A percentile compares a stretch with the other conserved stretches of the same genome.
phyloP scores from a whole-genome alignment of 2,113 vertebrate genomes.

The Pterocles orientalis region DNA sequence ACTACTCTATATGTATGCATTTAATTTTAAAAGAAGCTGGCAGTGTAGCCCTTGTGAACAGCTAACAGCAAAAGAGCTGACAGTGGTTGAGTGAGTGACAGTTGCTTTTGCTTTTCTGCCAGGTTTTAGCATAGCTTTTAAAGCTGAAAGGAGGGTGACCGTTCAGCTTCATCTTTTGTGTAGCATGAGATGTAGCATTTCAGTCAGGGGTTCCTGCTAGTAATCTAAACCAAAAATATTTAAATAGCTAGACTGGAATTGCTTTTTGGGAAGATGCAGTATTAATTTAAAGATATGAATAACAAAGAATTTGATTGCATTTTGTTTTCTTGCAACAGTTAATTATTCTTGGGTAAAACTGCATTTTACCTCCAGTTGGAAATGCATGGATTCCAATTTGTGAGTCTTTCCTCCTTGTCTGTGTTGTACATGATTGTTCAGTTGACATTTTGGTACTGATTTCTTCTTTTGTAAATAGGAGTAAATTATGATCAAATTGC shows the following conservation, averaged over 20 bases:
- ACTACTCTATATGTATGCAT: not conserved
- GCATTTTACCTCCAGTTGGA: not conserved
- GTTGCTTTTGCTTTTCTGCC: not conserved
- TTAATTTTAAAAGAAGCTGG: not conserved
- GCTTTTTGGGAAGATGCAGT: not conserved
- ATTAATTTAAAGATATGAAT: not conserved
- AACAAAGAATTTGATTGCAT: not conserved
- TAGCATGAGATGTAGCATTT: not conserved
- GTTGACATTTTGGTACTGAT: not conserved
- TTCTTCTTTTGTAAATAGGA: not conserved
- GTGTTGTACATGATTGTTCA: not conserved
- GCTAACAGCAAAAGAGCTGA: not conserved
- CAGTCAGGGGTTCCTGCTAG: not conserved
- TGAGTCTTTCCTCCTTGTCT: not conserved
- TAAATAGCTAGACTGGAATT: not conserved
- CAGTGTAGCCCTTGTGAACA: not conserved
- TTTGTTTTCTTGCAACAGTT: not conserved
- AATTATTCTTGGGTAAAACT: conserved; percentile 7
- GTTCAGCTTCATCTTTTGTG: not conserved
- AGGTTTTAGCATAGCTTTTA: not conserved
- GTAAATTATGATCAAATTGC: not conserved
- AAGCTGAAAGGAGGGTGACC: not conserved
- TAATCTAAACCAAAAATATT: not conserved
- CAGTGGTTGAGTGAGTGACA: not conserved
- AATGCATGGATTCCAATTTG: not conserved